These are phyloP conservation scores for Okapia johnstoni DNA, from an alignment of 2,113 vertebrate species.

Conservation along the genomic window DNA sequence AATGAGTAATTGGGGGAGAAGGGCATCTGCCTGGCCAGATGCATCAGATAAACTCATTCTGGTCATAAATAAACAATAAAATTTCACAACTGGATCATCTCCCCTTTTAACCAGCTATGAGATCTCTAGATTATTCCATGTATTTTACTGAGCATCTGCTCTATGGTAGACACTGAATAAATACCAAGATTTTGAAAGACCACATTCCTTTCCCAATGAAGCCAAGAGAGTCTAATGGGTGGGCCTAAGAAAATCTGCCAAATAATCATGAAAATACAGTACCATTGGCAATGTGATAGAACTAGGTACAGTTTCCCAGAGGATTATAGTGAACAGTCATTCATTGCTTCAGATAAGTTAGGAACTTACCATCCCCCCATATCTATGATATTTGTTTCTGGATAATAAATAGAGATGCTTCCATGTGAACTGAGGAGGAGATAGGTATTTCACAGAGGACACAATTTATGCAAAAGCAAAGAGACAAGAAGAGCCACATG, in stretches of 20 bases:
- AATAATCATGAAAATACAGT: neutral
- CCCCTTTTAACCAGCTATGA: neutral
- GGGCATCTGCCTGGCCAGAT: neutral
- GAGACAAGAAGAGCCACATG: neutral
- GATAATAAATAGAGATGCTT: neutral
- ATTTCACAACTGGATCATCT: neutral
- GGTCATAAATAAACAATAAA: neutral
- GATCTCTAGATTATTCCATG: neutral
- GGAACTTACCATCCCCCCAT: neutral
- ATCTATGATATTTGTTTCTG: neutral
- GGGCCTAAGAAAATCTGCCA: neutral
- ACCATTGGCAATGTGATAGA: neutral
- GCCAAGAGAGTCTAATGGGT: neutral
- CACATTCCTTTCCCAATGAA: neutral
- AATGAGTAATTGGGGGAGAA: neutral
- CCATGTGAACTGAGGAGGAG: neutral
- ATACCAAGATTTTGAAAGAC: neutral
- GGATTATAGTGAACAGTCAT: neutral
- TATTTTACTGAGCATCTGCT: neutral
- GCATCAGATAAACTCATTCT: neutral
- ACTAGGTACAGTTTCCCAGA: neutral
- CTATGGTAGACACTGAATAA: neutral
- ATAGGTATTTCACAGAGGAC: neutral
- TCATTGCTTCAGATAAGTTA: neutral
- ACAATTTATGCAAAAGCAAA: neutral